Evolutionary conservation across 2,888 invertebrate species (phyloP).

Genomic region (Sarcophaga carnaria): DNA sequence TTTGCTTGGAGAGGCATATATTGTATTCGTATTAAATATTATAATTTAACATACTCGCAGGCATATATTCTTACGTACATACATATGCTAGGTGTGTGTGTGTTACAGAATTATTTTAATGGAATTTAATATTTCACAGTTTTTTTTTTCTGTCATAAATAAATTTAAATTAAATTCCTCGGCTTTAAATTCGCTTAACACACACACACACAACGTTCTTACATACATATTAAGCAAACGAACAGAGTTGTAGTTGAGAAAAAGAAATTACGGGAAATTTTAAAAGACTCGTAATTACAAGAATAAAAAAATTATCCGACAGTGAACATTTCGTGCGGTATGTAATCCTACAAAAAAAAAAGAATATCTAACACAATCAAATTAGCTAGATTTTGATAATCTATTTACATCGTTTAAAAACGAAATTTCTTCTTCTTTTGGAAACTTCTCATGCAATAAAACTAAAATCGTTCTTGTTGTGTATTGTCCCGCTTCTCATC

Average conservation of each 20-base stretch:
- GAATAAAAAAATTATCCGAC: too few species aligned
- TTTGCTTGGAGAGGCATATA: not conserved
- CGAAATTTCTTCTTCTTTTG: too few species aligned
- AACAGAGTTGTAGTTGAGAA: slow-evolving; percentile 32
- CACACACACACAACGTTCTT: not conserved
- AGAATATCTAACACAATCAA: too few species aligned
- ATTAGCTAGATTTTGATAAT: too few species aligned
- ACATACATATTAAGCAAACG: not conserved
- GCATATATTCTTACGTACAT: not conserved
- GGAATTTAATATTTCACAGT: slow-evolving; percentile 64
- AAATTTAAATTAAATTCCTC: slow-evolving; percentile 63
- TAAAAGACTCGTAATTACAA: not conserved
- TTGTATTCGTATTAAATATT: not conserved
- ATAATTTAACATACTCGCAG: not conserved
- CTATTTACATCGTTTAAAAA: too few species aligned
- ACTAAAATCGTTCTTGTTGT: too few species aligned
- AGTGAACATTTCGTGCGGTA: too few species aligned
- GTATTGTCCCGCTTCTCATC: too few species aligned
- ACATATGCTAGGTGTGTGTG: not conserved
- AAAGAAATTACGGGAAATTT: not conserved
- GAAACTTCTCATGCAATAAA: too few species aligned
- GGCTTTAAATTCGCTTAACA: slow-evolving; percentile 2
- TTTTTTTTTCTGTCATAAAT: slow-evolving; percentile 54
- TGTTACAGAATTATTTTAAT: slow-evolving; percentile 61
- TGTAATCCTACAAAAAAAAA: too few species aligned